These are phyloP conservation scores for Indicator indicator DNA, from an alignment of 2,113 vertebrate species.

Conservation along the genomic window DNA sequence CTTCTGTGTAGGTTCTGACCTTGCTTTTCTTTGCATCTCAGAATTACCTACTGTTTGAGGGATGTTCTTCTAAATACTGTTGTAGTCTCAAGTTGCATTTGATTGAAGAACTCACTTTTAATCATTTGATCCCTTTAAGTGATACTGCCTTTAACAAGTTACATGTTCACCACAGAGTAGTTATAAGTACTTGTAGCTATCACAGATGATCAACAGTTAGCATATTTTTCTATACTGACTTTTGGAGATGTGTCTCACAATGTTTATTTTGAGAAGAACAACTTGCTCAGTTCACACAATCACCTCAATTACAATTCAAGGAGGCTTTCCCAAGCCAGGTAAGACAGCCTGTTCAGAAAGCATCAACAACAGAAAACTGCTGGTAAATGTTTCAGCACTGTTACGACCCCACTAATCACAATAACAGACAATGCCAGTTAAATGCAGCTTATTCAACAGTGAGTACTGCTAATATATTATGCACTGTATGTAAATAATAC, in stretches of 20 bases:
- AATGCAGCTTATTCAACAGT: neutral
- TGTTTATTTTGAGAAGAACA: neutral
- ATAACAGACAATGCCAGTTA: neutral
- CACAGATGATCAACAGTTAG: neutral
- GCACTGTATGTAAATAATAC: neutral
- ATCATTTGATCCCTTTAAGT: neutral
- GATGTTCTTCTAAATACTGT: neutral
- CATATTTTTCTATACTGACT: neutral
- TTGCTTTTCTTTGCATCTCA: neutral
- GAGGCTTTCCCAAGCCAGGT: neutral
- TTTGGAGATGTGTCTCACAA: neutral
- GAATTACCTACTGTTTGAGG: neutral
- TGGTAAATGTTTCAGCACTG: neutral
- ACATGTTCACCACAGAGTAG: neutral
- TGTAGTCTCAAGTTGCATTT: neutral
- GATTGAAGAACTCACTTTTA: neutral
- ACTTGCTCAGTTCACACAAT: neutral
- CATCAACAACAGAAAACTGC: neutral
- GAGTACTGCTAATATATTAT: neutral
- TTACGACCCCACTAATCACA: neutral
- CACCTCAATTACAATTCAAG: neutral
- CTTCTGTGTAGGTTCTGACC: neutral
- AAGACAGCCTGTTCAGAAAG: neutral
- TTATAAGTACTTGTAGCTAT: neutral
- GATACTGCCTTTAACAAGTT: neutral